These are phyloP conservation scores for Bos indicus DNA, from an alignment of 2,113 vertebrate genomes.

Conservation along the genomic window DNA sequence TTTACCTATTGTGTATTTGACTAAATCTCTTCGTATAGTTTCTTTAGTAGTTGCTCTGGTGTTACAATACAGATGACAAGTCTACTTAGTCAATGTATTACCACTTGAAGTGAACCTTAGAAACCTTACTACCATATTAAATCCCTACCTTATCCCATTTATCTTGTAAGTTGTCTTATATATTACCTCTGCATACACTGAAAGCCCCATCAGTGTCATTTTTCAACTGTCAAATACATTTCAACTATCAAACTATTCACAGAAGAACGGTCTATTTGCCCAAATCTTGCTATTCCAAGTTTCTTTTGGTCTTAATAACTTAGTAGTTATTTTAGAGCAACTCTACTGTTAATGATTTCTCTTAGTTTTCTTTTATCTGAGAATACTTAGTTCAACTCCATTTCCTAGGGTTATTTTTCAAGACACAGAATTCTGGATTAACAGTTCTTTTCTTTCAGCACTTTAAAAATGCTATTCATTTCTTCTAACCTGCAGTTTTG, in stretches of 20 bases:
- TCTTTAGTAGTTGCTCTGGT: background rate
- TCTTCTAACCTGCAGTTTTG: background rate
- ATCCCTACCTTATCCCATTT: background rate
- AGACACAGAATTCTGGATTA: background rate
- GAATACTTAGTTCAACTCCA: background rate
- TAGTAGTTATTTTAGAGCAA: background rate
- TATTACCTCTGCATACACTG: background rate
- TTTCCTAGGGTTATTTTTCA: background rate
- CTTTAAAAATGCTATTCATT: background rate
- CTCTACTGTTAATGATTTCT: background rate
- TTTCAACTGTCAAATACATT: background rate
- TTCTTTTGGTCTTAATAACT: background rate
- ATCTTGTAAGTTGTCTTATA: background rate
- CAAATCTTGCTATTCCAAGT: background rate
- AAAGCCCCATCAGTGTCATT: background rate
- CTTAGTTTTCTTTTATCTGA: background rate
- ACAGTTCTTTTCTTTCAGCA: background rate
- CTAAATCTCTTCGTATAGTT: background rate
- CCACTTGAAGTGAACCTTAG: background rate
- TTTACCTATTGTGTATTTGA: background rate
- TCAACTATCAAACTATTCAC: background rate
- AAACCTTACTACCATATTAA: background rate
- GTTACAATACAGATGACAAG: background rate
- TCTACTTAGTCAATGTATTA: background rate
- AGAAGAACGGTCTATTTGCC: background rate